These are phyloP conservation scores for Myiotriccus ornatus DNA, from an alignment of 2,797 vertebrate genomes.

Conservation along the genomic window DNA sequence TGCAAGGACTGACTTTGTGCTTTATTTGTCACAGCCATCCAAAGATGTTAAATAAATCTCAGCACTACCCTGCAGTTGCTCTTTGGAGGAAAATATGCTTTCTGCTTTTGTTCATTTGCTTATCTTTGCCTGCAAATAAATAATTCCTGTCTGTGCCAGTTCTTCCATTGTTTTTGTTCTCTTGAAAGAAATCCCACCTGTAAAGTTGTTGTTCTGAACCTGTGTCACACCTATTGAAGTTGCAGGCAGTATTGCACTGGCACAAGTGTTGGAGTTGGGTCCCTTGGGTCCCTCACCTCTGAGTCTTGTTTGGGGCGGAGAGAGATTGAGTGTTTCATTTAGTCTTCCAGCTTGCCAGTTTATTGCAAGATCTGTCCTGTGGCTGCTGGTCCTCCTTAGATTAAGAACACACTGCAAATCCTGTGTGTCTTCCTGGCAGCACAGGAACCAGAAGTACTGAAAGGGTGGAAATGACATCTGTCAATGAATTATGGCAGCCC, in stretches of 20 bases:
- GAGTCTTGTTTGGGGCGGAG: neutral
- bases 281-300: neutral
- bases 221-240: fast-evolving
- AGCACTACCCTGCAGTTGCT: neutral
- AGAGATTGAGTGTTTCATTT: fast-evolving
- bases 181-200: neutral
- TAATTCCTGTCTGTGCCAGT: neutral
- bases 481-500: fast-evolving
- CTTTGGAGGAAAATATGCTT: neutral
- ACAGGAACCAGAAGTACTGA: fast-evolving
- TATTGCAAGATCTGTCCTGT: fast-evolving
- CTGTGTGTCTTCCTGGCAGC: neutral
- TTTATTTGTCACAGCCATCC: fast-evolving
- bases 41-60: neutral
- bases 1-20: neutral
- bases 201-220: neutral
- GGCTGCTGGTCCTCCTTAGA: neutral
- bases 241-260: neutral
- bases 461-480: neutral
- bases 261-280: fast-evolving
- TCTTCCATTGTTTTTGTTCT: neutral
- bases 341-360: neutral
- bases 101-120: neutral
- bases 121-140: neutral
- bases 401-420: neutral